These are phyloP conservation scores for Portevinia maculata DNA, from an alignment of 2,888 invertebrate genomes.

Conservation along the genomic window DNA sequence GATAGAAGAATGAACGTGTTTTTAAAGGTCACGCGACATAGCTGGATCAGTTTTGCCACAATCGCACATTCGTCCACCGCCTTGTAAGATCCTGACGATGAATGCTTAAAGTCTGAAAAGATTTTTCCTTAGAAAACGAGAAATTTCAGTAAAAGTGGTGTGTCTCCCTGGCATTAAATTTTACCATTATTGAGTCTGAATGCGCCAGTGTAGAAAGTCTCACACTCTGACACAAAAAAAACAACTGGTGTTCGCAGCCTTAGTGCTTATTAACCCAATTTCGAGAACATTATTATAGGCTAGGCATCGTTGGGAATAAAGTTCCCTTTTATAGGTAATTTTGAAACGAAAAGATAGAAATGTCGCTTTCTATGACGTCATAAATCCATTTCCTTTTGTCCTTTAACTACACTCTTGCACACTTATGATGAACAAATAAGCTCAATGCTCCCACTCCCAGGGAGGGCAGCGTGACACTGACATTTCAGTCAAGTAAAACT, in stretches of 20 bases:
- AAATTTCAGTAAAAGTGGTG: no score
- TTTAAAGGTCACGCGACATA: no score
- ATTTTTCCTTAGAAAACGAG: no score
- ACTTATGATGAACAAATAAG: constrained; percentile 25
- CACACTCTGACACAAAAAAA: no score
- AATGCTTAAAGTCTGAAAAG: no score
- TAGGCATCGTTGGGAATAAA: constrained; percentile 29
- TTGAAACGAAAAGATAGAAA: not conserved
- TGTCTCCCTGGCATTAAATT: no score
- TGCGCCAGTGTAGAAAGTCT: no score
- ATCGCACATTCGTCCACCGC: no score
- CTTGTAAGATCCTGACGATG: no score
- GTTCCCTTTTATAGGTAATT: not conserved
- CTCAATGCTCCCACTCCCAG: constrained; percentile 16
- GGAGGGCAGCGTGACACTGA: constrained; percentile 4
- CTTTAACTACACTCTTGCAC: not conserved
- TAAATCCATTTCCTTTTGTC: no score
- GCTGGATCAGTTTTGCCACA: no score
- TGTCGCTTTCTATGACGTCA: constrained; percentile 54
- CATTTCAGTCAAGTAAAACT: not conserved
- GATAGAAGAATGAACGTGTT: no score
- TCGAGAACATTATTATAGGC: constrained; percentile 1
- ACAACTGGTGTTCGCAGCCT: not conserved
- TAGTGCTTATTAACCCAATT: constrained; percentile 4
- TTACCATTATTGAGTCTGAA: not conserved